Base-by-base conservation (phyloP, 1,140 invertebrate genomes). In the Drosophila repleta region DNA sequence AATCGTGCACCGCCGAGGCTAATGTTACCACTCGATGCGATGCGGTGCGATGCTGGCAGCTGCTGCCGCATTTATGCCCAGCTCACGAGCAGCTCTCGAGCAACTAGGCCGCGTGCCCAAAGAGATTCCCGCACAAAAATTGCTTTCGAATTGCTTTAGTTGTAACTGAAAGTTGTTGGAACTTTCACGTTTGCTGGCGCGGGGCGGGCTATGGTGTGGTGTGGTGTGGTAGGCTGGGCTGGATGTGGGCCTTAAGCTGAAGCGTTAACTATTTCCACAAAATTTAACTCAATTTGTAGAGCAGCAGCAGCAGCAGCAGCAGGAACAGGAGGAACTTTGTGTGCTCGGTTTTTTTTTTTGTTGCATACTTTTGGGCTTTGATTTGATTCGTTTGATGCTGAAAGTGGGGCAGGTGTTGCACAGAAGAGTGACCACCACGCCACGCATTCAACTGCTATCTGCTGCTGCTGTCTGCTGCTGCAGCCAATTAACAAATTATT, bases 61-160 rank as follows among this genome's bases (percentile, higher is more conserved):
- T 48, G 21, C 21, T 48, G 21, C 13, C 20, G 21, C 5, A 48
- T 48, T 48, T 24, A n/a, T 48, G 20, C 13, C 21, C 46, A 48
- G 5, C 20, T 48, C 46, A 24, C 46, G 20, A 24, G 10, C 43
- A 4, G 21, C 21, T 24, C 21, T 24, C 21, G 21, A 3, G 32
- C 32, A n/a, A 11, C 11, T n/a, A 46, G 43, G 57, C 45, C 46
- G 46, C 15, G 29, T 48, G 35, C 24, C 29, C 15, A 46, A 20
- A 48, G 26, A 35, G 29, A 32, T 21, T 48, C 15, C 39, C 62
- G 53, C 68, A 73, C 65, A 72, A 81, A 80, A 80, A 81, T 73
- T 81, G 79, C 72, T 68, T 81, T 82, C 66, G 69, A 83, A 82
- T 82, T 71, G 79, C 65, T 83, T 82, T 79, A 79, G 65, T 75